phyloP scores from a whole-genome alignment of 35 echinoderm and acorn worm species.

The Stichopus chloronotus region DNA sequence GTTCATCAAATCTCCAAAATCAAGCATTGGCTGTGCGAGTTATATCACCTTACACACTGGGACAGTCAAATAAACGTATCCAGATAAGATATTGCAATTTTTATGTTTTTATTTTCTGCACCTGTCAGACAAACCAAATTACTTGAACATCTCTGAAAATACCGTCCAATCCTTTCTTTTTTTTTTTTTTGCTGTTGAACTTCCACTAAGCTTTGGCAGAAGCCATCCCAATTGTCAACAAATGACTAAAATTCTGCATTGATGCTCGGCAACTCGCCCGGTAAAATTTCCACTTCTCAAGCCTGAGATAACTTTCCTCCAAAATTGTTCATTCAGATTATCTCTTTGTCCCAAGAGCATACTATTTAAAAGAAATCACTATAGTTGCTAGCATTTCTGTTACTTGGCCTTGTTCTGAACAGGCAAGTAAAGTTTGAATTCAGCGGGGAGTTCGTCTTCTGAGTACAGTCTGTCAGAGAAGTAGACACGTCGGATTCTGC shows the following conservation, averaged over 20 bases:
- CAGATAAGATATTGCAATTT: neutral
- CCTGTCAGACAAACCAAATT: neutral
- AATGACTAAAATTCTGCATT: constrained; percentile 45
- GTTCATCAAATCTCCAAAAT: too few relatives aligned
- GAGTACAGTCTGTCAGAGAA: constrained; percentile 99
- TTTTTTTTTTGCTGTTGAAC: neutral
- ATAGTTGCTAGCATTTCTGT: constrained; percentile 28
- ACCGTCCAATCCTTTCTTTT: neutral
- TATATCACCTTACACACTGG: neutral
- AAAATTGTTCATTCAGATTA: neutral
- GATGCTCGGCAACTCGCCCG: neutral
- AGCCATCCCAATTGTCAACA: neutral
- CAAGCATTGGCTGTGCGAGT: too few relatives aligned
- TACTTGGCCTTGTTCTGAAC: constrained; percentile 82
- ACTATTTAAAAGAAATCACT: neutral
- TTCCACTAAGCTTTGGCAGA: neutral
- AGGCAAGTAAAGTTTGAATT: constrained; percentile 99
- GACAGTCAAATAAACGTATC: neutral
- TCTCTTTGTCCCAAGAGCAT: constrained; percentile 25
- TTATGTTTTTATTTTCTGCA: neutral
- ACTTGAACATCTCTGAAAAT: too few relatives aligned
- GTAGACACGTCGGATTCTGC: constrained; percentile 96
- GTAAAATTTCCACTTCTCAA: neutral
- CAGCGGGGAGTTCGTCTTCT: constrained; percentile 97
- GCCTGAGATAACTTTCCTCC: neutral